Evolutionary conservation across 1,140 invertebrate species (phyloP).

Genomic region (Bactericera cockerelli): DNA sequence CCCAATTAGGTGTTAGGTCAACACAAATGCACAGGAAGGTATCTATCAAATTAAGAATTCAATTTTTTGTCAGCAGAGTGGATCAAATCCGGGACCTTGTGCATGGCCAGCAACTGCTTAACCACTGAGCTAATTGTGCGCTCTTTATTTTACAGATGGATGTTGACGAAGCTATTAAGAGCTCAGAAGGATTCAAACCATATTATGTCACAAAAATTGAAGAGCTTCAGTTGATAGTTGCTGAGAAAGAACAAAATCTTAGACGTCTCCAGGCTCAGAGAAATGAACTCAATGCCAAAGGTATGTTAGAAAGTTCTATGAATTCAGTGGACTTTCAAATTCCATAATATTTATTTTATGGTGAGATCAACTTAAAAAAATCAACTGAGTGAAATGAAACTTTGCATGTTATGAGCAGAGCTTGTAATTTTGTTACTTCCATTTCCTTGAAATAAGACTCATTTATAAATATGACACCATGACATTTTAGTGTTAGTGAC

Average conservation of each 20-base stretch:
- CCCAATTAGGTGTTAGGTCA: no score
- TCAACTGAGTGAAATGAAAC: background rate
- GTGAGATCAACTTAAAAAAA: background rate
- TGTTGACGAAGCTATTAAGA: slow-evolving; percentile 48
- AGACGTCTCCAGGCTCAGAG: slow-evolving; percentile 93
- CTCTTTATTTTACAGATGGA: slow-evolving; percentile 52
- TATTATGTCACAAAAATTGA: slow-evolving; percentile 97
- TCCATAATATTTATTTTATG: background rate
- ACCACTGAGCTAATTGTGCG: no score
- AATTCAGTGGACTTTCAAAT: background rate
- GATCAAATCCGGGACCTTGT: no score
- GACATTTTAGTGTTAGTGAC: no score
- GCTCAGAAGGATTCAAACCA: slow-evolving; percentile 76
- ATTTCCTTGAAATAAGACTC: no score
- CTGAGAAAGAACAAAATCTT: slow-evolving; percentile 95
- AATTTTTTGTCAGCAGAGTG: no score
- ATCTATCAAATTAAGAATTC: no score
- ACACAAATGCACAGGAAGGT: no score
- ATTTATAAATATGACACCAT: no score
- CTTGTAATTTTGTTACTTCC: no score
- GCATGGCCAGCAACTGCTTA: no score
- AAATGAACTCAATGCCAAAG: slow-evolving; percentile 99
- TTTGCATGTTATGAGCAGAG: no score
- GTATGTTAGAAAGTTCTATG: slow-evolving; percentile 36
- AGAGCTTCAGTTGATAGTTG: slow-evolving; percentile 84